Conservation (phyloP, 2,797 vertebrate genomes). For the Zenarchopterus dispar region DNA sequence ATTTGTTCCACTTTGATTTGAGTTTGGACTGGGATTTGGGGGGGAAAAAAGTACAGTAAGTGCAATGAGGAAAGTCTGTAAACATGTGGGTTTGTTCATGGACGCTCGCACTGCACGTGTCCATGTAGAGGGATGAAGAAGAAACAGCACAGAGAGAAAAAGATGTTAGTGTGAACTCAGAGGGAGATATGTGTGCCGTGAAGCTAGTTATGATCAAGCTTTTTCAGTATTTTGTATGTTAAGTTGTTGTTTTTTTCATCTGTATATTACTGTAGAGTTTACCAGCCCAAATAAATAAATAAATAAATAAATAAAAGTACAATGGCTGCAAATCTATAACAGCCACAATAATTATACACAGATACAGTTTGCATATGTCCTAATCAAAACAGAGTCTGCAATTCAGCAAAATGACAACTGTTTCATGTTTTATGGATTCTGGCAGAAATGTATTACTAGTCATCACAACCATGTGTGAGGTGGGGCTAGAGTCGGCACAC, state of each 20-base stretch:
- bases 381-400: constrained; percentile 68
- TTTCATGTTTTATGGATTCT: neutral
- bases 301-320: constrained; percentile 42
- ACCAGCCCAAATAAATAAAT: too few relatives aligned
- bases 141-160: constrained; percentile 11
- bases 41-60: constrained; percentile 6
- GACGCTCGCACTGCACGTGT: constrained; percentile 17
- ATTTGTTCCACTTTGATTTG: constrained; percentile 35
- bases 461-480: constrained; percentile 54
- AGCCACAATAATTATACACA: constrained; percentile 26
- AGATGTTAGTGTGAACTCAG: constrained; percentile 20
- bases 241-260: constrained; percentile 36
- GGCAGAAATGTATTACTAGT: constrained; percentile 16
- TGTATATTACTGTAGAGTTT: constrained; percentile 58
- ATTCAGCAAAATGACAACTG: constrained; percentile 62
- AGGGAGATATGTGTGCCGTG: constrained; percentile 43
- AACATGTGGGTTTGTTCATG: constrained; percentile 7
- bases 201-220: constrained; percentile 45
- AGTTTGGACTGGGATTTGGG: constrained; percentile 38
- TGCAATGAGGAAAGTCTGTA: neutral
- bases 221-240: constrained; percentile 62
- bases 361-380: constrained; percentile 63
- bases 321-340: constrained; percentile 47
- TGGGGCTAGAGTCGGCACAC: constrained; percentile 53
- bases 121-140: constrained; percentile 14